phyloP scores from a whole-genome alignment of 2,113 vertebrate genomes.

The Ellobius talpinus region DNA sequence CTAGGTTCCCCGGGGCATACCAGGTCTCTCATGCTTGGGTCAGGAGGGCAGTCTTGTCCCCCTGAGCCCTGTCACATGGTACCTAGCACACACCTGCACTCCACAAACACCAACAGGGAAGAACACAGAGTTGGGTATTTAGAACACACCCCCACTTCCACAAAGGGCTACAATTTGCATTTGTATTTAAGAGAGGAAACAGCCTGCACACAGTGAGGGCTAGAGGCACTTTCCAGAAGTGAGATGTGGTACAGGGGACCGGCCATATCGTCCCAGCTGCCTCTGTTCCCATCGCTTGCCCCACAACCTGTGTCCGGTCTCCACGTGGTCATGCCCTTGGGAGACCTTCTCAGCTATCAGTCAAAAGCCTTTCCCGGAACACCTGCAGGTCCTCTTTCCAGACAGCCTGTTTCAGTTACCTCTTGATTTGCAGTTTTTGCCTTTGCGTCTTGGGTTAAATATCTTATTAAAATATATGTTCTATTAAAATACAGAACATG shows the following conservation, averaged over 20 bases:
- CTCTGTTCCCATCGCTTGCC: background rate
- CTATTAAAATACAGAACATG: conserved; percentile 64
- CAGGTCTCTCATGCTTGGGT: background rate
- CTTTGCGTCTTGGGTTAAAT: background rate
- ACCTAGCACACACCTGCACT: background rate
- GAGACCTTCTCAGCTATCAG: conserved; percentile 61
- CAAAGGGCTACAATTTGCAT: background rate
- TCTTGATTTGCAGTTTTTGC: conserved; percentile 32
- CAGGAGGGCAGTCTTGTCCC: background rate
- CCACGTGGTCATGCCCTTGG: conserved; percentile 45
- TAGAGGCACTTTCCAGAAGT: background rate
- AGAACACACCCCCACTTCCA: background rate
- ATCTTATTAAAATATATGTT: conserved; percentile 69
- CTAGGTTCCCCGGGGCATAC: background rate
- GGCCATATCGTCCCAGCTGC: background rate
- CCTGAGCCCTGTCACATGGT: background rate
- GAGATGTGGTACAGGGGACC: background rate
- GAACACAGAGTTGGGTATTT: background rate
- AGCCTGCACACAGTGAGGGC: background rate
- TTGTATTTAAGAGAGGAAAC: conserved; percentile 23
- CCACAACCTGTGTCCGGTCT: background rate
- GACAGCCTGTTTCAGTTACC: background rate
- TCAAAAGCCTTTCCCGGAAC: background rate
- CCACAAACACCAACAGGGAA: background rate
- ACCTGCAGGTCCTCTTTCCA: conserved; percentile 2